These are phyloP conservation scores for Pluvianellus socialis DNA, from an alignment of 2,113 vertebrate species.

Conservation along the genomic window DNA sequence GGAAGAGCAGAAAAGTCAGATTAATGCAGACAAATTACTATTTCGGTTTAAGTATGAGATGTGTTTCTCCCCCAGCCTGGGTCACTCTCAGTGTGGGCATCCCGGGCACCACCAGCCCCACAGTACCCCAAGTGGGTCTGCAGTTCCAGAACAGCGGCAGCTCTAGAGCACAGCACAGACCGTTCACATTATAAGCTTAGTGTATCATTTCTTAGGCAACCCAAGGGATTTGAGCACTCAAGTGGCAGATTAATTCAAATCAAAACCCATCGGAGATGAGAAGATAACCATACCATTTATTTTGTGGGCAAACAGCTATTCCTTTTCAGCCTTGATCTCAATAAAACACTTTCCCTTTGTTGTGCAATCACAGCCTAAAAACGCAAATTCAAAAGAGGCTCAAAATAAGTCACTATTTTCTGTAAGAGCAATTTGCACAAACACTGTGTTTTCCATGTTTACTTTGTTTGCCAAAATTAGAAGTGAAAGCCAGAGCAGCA, in stretches of 20 bases:
- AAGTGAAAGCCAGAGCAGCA: conserved; percentile 66
- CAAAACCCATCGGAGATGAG: not conserved
- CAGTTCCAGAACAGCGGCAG: not conserved
- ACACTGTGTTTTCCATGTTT: conserved; percentile 28
- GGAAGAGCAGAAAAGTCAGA: not conserved
- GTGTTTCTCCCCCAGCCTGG: not conserved
- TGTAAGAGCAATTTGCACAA: not conserved
- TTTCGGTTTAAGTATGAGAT: not conserved
- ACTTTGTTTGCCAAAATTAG: conserved; percentile 47
- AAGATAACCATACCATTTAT: not conserved
- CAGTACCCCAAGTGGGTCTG: fast-evolving
- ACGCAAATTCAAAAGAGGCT: not conserved
- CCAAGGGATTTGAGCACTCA: not conserved
- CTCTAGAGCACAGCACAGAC: not conserved
- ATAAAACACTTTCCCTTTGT: not conserved
- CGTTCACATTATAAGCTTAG: not conserved
- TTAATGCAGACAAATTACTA: fast-evolving
- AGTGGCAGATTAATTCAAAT: not conserved
- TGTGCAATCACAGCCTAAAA: not conserved
- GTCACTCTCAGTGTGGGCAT: fast-evolving
- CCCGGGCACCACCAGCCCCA: not conserved
- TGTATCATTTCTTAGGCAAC: not conserved
- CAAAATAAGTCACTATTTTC: not conserved
- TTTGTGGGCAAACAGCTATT: not conserved
- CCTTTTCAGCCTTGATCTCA: not conserved